Base-by-base conservation (phyloP, 2,888 invertebrate genomes). In the Conchocele bisecta region DNA sequence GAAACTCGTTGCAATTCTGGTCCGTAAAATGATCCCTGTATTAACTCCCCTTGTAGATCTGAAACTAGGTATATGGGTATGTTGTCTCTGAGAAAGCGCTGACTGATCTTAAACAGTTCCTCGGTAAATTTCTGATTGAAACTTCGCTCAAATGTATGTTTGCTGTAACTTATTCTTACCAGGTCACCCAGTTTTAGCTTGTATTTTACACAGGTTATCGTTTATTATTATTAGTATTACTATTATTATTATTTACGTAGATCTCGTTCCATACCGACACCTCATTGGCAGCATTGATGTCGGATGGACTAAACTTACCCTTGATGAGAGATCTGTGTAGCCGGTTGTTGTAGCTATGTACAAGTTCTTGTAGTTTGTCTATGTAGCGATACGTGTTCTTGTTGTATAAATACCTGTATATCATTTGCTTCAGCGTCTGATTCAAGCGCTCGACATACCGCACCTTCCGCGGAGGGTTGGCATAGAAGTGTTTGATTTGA, bases 341-440 rank as follows among this genome's bases (percentile, higher is more conserved):
- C 31, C 50, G 28, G 9, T 4, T 7, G 17, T 50, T 50, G 15
- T 50, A 50, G 29, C 50, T 50, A 50, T 6, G 4, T 3, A 50
- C 29, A 15, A 50, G 28, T 17, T 24, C 28, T 7, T 6, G n/a
- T 17, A 50, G 50, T 6, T 50, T 26, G 50, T 50, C 50, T 4
- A 53, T 35, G 35, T 53, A 53, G n/a, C 50, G 50, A 17, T 50
- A 50, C 50, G 11, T 28, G 28, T 50, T 50, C 15, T 7, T 50
- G 50, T 50, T 24, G 28, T 50, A 31, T 3, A 50, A 31, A 17
- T 50, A 50, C 17, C 50, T 4, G 17, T 28, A 50, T 28, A 50
- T 28, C 9, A 28, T 15, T 15, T 50, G 50, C 50, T 50, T 50
- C n/a, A 50, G 29, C 9, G 9, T 50, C 29, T 50, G 26, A 15